Evolutionary conservation across 2,797 vertebrate species (phyloP).

Genomic region (Schizopygopsis malacanthus): DNA sequence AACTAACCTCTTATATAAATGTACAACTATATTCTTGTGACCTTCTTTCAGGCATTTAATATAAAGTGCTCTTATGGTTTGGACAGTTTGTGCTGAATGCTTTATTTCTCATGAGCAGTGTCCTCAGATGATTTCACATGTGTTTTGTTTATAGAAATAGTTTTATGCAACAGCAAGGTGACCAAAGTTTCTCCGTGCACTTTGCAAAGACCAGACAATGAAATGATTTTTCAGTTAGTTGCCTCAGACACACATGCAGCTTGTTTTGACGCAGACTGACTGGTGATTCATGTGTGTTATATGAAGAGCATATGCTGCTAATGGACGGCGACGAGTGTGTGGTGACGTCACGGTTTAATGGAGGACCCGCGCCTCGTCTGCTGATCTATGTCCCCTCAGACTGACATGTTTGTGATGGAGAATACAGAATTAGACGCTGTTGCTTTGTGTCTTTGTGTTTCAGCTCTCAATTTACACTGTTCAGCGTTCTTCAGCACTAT

Average conservation of each 20-base stretch:
- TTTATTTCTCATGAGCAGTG: neutral
- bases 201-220: neutral
- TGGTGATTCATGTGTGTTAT: neutral
- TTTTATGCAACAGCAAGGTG: neutral
- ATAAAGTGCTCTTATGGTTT: neutral
- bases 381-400: neutral
- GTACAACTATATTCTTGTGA: neutral
- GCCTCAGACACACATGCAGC: neutral
- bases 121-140: neutral
- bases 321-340: constrained; percentile 33
- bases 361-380: neutral
- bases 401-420: neutral
- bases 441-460: too few relatives aligned
- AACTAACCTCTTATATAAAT: neutral
- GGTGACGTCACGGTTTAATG: constrained; percentile 28
- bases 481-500: neutral
- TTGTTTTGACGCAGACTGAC: neutral
- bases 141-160: neutral
- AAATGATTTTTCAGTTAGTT: neutral
- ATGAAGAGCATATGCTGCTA: constrained; percentile 29
- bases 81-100: neutral
- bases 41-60: neutral
- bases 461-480: neutral
- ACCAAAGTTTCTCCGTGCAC: neutral
- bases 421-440: neutral